Percentiles rank a stretch among this genome's conserved stretches.
Conservation (phyloP, 2,113 vertebrate genomes). For the Chaetodon auriga region DNA sequence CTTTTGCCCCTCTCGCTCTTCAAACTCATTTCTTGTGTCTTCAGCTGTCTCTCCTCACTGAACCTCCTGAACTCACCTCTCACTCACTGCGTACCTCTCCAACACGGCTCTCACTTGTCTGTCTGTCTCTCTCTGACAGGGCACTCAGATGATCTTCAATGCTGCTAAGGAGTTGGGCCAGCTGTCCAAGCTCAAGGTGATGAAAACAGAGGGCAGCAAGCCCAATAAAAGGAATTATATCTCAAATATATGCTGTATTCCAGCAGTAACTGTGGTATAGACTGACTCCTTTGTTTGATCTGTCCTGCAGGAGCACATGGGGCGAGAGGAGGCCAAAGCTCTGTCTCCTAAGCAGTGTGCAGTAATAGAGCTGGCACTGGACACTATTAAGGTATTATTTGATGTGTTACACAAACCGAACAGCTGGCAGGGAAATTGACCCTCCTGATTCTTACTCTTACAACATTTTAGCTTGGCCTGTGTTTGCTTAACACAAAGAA, state of each 20-base stretch:
- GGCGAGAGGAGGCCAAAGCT: conserved; percentile 96
- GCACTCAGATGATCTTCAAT: conserved; percentile 98
- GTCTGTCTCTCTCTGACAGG: conserved; percentile 81
- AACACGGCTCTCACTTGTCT: not conserved
- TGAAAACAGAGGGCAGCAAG: not conserved
- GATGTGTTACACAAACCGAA: not conserved
- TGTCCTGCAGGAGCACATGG: conserved; percentile 94
- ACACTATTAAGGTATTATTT: conserved; percentile 94
- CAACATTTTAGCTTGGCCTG: not conserved
- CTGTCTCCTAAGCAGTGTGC: conserved; percentile 96
- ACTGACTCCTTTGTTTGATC: conserved; percentile 25
- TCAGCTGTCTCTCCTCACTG: conserved; percentile 26
- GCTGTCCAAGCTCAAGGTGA: conserved; percentile 96
- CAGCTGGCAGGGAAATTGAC: not conserved
- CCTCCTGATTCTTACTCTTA: not conserved
- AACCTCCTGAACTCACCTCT: conserved; percentile 25
- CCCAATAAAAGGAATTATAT: not conserved
- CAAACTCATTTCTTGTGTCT: conserved; percentile 26
- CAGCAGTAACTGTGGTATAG: not conserved
- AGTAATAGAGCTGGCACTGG: conserved; percentile 94
- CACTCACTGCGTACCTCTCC: conserved; percentile 32
- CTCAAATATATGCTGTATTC: not conserved
- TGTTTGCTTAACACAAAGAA: not conserved
- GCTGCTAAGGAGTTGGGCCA: conserved; percentile 98
- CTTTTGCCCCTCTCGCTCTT: conserved; percentile 4